Evolutionary conservation across 92 coral and sea anemone species (phyloP), one percentile per base, ranked within the genome.

Genomic region (Porites evermanni): DNA sequence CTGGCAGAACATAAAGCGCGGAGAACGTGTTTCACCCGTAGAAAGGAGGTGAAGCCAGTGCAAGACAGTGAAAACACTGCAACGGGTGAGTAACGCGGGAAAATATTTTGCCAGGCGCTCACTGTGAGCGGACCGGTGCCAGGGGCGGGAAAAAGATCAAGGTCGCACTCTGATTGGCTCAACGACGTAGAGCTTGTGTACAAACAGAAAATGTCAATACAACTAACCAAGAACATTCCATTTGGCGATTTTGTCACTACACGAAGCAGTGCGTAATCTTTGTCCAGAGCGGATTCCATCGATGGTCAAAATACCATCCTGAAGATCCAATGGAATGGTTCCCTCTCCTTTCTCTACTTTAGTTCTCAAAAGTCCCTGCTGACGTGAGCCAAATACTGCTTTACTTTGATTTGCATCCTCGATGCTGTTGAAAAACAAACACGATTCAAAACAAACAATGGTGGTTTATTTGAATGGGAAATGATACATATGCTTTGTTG

Each of bases 341-440:
- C 98, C 98, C 60, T 95, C 98, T 1, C 98, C 98, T 73, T 94
- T 95, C 86, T 95, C 98, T 3, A 95, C 97, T 77, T 95, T 95
- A n/a, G 98, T 92, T n/a, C 98, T 82, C 65, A 95, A 86, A 56
- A 91, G 70, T 1, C 98, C 98, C 58, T 94, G 95, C n/a, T 88
- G 94, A 19, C 78, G 89, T 84, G 88, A 88, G 53, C 86, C 86
- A 88, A 92, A 92, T n/a, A 81, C 64, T 74, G 91, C 90, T 70
- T 88, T 86, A 67, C 70, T 76, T 77, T 68, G 20, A 26, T 70
- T 88, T 44, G 76, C 56, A 20, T 77, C 82, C 32, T 64, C 82
- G 18, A 63, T 14, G 53, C 91, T 72, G 75, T 1, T 6, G 32
- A 50, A n/a, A 81, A 72, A 32, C 24, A 50, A 29, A 7, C 12